Conservation (phyloP, 2,113 vertebrate species). For the Antechinus stuartii region DNA sequence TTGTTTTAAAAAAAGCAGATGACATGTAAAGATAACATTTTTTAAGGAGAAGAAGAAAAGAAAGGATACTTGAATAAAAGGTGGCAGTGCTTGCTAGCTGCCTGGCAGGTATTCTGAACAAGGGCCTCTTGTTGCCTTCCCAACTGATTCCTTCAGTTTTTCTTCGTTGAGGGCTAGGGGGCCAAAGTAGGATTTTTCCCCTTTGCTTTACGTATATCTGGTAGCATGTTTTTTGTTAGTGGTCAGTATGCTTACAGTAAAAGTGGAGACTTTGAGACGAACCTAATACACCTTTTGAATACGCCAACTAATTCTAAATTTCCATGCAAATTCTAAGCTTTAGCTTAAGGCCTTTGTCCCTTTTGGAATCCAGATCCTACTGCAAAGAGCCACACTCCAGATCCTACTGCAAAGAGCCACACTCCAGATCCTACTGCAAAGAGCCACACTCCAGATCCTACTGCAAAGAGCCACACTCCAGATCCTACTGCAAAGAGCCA, state of each 20-base stretch:
- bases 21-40: not conserved
- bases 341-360: not conserved
- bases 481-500: too few relatives aligned
- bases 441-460: not conserved
- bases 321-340: not conserved
- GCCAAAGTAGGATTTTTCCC: not conserved
- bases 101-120: not conserved
- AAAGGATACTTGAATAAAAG: not conserved
- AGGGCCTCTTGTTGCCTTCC: not conserved
- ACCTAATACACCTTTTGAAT: not conserved
- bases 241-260: not conserved
- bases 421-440: too few relatives aligned
- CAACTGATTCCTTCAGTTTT: not conserved
- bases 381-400: not conserved
- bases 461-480: not conserved
- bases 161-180: not conserved
- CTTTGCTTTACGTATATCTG: not conserved
- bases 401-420: too few relatives aligned
- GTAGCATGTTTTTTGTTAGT: not conserved
- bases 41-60: not conserved
- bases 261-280: not conserved
- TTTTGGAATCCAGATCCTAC: not conserved
- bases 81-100: not conserved
- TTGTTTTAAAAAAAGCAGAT: too few relatives aligned
- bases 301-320: not conserved